Percentiles rank a stretch among this genome's conserved stretches.
phyloP scores from a whole-genome alignment of 2,113 vertebrate genomes.

The Cavia porcellus region DNA sequence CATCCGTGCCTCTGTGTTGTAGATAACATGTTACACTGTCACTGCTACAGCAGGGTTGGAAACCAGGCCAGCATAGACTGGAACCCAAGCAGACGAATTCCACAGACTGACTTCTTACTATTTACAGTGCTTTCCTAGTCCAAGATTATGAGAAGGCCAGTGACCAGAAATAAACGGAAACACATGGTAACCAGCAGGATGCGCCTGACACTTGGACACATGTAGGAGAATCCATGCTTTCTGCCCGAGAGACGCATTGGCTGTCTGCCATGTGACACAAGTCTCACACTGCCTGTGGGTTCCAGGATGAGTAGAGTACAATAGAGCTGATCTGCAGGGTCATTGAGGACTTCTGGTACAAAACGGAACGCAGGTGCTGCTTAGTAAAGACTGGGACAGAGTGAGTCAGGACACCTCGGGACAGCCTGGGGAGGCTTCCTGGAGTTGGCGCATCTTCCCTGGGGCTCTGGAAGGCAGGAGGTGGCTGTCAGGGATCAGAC shows the following conservation, averaged over 20 bases:
- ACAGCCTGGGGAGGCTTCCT: neutral
- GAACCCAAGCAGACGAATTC: neutral
- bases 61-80: neutral
- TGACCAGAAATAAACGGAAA: neutral
- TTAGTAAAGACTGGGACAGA: neutral
- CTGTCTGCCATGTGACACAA: neutral
- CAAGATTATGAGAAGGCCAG: constrained; percentile 11
- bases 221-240: neutral
- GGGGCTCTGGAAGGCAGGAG: neutral
- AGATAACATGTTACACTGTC: too few relatives aligned
- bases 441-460: neutral
- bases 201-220: neutral
- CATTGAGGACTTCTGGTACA: neutral
- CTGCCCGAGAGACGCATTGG: neutral
- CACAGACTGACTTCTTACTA: neutral
- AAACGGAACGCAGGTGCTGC: neutral
- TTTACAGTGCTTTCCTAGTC: neutral
- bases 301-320: neutral
- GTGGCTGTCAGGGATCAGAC: neutral
- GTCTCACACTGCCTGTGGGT: too few relatives aligned
- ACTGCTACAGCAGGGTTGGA: neutral
- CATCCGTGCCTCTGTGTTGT: neutral
- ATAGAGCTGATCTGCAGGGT: neutral
- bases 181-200: neutral
- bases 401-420: neutral